Evolutionary conservation across 2,797 vertebrate genomes (phyloP).

Genomic region (Hemitrygon akajei): DNA sequence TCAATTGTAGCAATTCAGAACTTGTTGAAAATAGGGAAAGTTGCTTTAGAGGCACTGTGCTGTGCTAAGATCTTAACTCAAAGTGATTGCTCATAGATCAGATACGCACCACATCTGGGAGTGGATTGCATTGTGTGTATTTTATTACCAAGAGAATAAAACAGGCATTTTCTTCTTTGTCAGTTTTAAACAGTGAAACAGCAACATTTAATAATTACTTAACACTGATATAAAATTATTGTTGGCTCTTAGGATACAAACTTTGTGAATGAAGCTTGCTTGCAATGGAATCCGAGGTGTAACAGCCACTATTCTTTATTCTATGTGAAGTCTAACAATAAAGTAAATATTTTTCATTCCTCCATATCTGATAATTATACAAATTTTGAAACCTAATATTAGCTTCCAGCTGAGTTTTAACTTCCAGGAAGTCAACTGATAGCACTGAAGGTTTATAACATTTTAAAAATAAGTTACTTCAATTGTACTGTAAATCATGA

Average conservation of each 20-base stretch:
- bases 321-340: neutral
- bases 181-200: neutral
- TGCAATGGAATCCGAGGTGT: neutral
- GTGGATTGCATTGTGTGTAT: neutral
- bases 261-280: neutral
- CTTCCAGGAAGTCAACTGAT: neutral
- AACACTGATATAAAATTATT: neutral
- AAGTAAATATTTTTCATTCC: neutral
- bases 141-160: neutral
- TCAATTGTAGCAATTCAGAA: neutral
- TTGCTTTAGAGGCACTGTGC: neutral
- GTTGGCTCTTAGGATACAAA: neutral
- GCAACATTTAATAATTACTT: neutral
- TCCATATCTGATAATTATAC: neutral
- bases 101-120: neutral
- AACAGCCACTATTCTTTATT: neutral
- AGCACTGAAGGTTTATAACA: neutral
- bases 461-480: neutral
- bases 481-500: neutral
- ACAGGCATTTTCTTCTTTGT: neutral
- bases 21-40: neutral
- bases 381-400: neutral
- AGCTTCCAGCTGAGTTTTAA: neutral
- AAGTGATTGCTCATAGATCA: neutral
- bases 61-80: neutral